Evolutionary conservation across 2,113 vertebrate species (phyloP), one percentile per base, ranked within the genome.

Genomic region (Cephalopterus ornatus): DNA sequence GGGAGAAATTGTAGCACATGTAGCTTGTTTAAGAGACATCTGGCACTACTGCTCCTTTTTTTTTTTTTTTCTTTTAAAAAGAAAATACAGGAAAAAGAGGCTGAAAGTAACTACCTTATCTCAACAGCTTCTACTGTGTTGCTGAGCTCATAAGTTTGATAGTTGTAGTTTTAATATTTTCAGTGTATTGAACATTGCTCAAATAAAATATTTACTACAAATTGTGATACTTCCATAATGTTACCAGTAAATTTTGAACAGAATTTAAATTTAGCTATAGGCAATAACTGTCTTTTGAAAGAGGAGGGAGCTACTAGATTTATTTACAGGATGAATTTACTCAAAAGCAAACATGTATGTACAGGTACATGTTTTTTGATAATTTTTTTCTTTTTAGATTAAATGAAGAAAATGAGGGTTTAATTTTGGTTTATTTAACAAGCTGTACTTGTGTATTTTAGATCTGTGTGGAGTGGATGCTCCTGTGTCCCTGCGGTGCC

Each of bases 1-100:
- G 73, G 61, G 5, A 84, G 73, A 28, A 87, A 65, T 89, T 44
- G 6, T 23, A 87, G 85, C 92, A 91, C 92, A 56, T 92, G 90
- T 44, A 94, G 73, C 79, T 92, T 61, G 68, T 95, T 95, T 91
- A 76, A 67, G 75, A 95, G 75, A 95, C 85, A 92, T 88, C 88
- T 92, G 90, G 82, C 85, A 86, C 89, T 94, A 70, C 90, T 94
- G 89, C 42, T 77, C 2, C 4, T 65, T 73, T 35, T 70, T 47
- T 39, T 74, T 42, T n/a, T 42, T 10, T 7, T 14, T 2, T 5
- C 5, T 33, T 73, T 37, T 70, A 49, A 13, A 65, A 86, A 68
- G 30, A 76, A 92, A 93, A 91, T 35, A 50, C 33, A 63, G 72
- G 71, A n/a, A 55, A 72, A 77, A 88, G 41, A 56, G 22, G 52